Base-by-base conservation (phyloP, 2,113 vertebrate species). In the Austrofundulus limnaeus region DNA sequence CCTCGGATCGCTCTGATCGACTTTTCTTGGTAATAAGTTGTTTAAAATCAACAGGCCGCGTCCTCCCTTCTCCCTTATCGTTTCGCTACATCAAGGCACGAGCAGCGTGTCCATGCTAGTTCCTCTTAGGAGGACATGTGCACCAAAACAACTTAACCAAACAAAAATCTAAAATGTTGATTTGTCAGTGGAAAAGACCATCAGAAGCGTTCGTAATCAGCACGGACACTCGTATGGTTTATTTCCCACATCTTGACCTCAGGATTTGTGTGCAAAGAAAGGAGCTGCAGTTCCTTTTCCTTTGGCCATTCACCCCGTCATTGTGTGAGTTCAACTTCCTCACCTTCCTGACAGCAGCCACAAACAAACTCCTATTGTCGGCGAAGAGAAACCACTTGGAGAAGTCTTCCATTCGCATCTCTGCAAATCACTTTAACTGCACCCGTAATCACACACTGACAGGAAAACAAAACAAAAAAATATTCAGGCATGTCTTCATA, bases 281-380 rank as follows among this genome's bases (percentile, higher is more conserved):
- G 20, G 19, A 25, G 23, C 34, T 2, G 24, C 51, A 31, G 52
- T 17, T 5, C 6, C 42, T 17, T 63, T 56, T 42, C 42, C 52
- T 46, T 51, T 53, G 48, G 50, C 52, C 12, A 60, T 49, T 68
- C 23, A 38, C 41, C 61, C 60, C 5, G 37, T n/a, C 34, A 21
- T 11, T 31, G 34, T 31, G 25, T 46, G 55, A 73, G 56, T 70
- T 66, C 17, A 66, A 77, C 62, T 11, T 3, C 3, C 25, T 70
- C 58, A 38, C 37, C 42, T 76, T 80, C 52, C 66, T 73, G 52
- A 69, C 65, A 39, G 62, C 65, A 69, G 71, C 60, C 67, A 61
- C 71, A 54, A 66, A 52, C 57, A 60, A 66, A 52, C 57, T 57
- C 39, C 71, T 57, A 72, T 82, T 86, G 77, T 83, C 63, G 62